A percentile compares a stretch with the other conserved stretches of the same genome.
These are phyloP conservation scores for Catocala sponsa DNA, from an alignment of 2,888 invertebrate genomes.

Conservation along the genomic window DNA sequence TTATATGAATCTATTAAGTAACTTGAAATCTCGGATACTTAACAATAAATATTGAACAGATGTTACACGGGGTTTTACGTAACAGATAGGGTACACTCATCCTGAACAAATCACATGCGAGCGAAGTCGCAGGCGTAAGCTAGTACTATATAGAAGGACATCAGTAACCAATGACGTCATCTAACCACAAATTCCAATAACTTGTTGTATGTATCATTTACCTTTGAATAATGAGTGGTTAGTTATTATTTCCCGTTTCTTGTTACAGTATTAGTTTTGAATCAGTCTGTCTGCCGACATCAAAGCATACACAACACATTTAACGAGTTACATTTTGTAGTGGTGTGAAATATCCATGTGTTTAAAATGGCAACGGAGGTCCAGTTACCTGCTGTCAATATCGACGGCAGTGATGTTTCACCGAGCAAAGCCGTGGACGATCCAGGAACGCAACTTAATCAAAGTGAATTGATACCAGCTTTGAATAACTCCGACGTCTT, in stretches of 20 bases:
- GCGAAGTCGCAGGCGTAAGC: no score
- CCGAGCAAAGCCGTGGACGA: conserved; percentile 29
- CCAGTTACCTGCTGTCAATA: conserved; percentile 45
- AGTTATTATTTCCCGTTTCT: conserved; percentile 72
- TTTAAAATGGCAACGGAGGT: conserved; percentile 61
- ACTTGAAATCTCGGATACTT: no score
- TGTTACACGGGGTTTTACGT: no score
- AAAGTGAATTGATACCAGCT: conserved; percentile 35
- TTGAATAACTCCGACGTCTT: conserved; percentile 7
- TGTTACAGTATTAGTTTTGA: conserved; percentile 44
- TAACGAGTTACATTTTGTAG: conserved; percentile 24
- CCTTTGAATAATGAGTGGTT: conserved; percentile 68
- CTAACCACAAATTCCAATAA: conserved; percentile 73
- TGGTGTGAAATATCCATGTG: conserved; percentile 49
- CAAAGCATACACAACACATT: conserved; percentile 28
- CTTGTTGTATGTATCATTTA: conserved; percentile 59
- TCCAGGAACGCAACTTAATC: conserved; percentile 33
- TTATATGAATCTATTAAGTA: no score
- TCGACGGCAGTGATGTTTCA: conserved; percentile 25
- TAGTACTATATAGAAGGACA: conserved; percentile 7
- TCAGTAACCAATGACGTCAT: conserved; percentile 65
- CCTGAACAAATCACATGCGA: no score
- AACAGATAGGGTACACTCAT: no score
- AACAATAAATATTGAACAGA: no score
- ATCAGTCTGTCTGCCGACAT: conserved; percentile 58